These are phyloP conservation scores for Lamellibrachia satsuma DNA, from an alignment of 2,888 invertebrate genomes.

Conservation along the genomic window DNA sequence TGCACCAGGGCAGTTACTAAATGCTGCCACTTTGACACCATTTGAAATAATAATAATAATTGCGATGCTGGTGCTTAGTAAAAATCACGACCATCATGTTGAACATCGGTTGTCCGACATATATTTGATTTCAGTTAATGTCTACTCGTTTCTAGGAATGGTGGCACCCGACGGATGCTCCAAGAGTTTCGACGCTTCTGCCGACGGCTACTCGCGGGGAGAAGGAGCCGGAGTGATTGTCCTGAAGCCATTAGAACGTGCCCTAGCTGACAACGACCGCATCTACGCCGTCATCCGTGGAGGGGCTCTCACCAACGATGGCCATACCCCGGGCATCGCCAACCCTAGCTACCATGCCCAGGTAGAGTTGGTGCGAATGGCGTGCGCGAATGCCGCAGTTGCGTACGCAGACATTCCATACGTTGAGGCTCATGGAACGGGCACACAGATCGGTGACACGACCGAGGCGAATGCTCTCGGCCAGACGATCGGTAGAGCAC, in stretches of 20 bases:
- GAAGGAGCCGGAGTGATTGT: conserved; percentile 61
- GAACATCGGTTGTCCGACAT: background rate
- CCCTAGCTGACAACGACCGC: conserved; percentile 32
- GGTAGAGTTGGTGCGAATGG: conserved; percentile 23
- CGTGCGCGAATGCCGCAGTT: background rate
- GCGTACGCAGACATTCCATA: conserved; percentile 30
- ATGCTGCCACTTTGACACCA: no score
- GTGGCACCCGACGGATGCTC: conserved; percentile 57
- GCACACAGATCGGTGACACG: conserved; percentile 60
- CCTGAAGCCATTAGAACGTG: conserved; percentile 48
- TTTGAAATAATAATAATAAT: no score
- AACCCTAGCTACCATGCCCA: conserved; percentile 38
- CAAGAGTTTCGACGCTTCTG: conserved; percentile 57
- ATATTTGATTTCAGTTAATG: background rate
- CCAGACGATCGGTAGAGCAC: conserved; percentile 35
- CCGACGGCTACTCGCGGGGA: conserved; percentile 62
- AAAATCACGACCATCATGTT: no score
- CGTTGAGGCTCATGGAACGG: conserved; percentile 61
- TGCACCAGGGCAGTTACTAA: no score
- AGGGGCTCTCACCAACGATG: conserved; percentile 58
- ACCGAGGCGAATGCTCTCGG: conserved; percentile 49
- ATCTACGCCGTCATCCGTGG: conserved; percentile 49
- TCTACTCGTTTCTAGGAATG: conserved; percentile 45
- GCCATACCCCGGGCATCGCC: conserved; percentile 55
- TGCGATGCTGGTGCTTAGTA: no score